These are phyloP conservation scores for Scytalopus superciliaris DNA, from an alignment of 2,113 vertebrate species.

Conservation along the genomic window DNA sequence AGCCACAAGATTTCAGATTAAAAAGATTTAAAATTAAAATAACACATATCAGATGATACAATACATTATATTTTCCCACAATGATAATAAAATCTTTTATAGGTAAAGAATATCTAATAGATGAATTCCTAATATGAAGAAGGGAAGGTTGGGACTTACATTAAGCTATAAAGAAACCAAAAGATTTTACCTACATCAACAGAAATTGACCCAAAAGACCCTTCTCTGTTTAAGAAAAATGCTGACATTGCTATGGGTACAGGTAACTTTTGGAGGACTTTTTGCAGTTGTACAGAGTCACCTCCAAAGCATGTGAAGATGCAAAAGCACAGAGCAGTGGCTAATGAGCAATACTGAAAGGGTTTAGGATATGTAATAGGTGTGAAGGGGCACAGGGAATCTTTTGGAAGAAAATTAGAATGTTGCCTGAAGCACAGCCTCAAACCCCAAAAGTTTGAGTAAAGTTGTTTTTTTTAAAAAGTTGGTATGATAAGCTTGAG, in stretches of 20 bases:
- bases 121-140: neutral
- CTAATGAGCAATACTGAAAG: neutral
- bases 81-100: neutral
- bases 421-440: neutral
- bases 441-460: neutral
- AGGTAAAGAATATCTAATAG: neutral
- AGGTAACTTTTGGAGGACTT: neutral
- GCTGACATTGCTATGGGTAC: neutral
- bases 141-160: neutral
- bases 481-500: neutral
- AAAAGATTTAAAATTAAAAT: neutral
- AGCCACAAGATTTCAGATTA: neutral
- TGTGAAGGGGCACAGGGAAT: neutral
- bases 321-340: neutral
- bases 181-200: neutral
- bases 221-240: neutral
- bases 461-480: rapidly evolving
- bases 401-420: neutral
- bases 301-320: neutral
- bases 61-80: neutral
- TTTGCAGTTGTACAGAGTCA: neutral
- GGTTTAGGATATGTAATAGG: neutral
- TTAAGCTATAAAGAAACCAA: neutral
- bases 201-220: neutral
- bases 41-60: neutral